phyloP scores from a whole-genome alignment of 2,113 vertebrate genomes.

The Centropus bengalensis region DNA sequence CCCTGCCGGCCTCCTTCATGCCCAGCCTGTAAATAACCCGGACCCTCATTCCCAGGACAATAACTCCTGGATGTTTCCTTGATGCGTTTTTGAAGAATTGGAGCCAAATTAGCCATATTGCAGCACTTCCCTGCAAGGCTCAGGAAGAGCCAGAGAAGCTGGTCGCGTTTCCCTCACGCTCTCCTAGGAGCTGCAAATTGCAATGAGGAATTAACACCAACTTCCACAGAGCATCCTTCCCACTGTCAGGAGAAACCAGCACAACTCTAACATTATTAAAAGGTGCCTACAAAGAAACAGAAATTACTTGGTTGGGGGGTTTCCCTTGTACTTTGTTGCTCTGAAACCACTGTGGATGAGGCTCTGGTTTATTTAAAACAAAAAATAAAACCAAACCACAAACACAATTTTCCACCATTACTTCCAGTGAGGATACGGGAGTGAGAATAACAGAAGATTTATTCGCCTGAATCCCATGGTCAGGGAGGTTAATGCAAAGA shows the following conservation, averaged over 20 bases:
- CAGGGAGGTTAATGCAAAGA: neutral
- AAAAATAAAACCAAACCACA: neutral
- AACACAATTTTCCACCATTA: fast-evolving
- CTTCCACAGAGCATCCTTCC: fast-evolving
- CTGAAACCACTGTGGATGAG: neutral
- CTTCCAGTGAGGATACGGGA: fast-evolving
- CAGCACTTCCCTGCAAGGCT: neutral
- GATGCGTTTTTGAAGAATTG: fast-evolving
- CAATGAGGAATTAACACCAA: neutral
- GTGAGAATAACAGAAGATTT: neutral
- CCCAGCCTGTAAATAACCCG: neutral
- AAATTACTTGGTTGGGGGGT: neutral
- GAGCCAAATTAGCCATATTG: fast-evolving
- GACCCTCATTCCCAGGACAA: neutral
- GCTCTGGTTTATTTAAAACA: neutral
- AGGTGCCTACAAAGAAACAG: neutral
- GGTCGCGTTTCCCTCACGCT: neutral
- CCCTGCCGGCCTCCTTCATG: fast-evolving
- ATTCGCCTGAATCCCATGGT: fast-evolving
- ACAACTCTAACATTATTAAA: fast-evolving
- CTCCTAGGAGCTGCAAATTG: neutral
- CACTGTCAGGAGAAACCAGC: fast-evolving
- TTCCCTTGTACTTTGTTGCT: neutral
- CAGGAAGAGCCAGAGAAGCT: neutral
- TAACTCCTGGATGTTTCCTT: fast-evolving